phyloP scores from a whole-genome alignment of 1,140 invertebrate genomes.

The Atopsyche davidsoni region DNA sequence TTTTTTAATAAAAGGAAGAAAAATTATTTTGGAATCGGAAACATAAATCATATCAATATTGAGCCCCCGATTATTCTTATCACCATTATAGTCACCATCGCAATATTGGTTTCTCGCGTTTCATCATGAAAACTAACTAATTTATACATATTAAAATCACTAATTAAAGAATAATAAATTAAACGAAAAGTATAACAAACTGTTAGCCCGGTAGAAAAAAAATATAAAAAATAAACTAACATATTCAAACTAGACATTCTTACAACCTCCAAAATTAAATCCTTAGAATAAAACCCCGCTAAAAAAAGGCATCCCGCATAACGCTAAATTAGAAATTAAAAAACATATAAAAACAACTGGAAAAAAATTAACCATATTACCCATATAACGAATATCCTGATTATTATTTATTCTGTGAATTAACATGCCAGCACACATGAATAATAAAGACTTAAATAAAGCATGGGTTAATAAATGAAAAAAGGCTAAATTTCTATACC shows the following conservation, averaged over 20 bases:
- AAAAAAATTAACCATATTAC: slow-evolving; percentile 36
- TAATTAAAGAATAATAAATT: slow-evolving; percentile 47
- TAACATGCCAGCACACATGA: slow-evolving; percentile 53
- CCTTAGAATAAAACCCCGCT: slow-evolving; percentile 59
- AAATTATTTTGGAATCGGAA: slow-evolving; percentile 45
- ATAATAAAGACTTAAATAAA: slow-evolving; percentile 60
- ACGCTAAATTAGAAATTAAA: slow-evolving; percentile 47
- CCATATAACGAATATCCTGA: slow-evolving; percentile 59
- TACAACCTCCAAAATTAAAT: slow-evolving; percentile 55
- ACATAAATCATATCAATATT: slow-evolving; percentile 43
- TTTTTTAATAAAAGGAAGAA: slow-evolving; percentile 43
- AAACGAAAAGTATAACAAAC: slow-evolving; percentile 51
- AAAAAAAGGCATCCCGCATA: slow-evolving; percentile 54
- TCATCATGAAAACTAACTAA: slow-evolving; percentile 44
- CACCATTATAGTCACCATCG: slow-evolving; percentile 47
- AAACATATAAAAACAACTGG: slow-evolving; percentile 45
- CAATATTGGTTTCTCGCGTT: slow-evolving; percentile 42
- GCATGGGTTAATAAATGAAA: slow-evolving; percentile 59
- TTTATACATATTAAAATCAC: slow-evolving; percentile 41
- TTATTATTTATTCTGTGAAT: slow-evolving; percentile 55
- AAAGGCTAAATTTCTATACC: slow-evolving; percentile 47
- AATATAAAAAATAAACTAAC: slow-evolving; percentile 47
- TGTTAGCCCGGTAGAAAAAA: slow-evolving; percentile 50
- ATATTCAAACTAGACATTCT: slow-evolving; percentile 46
- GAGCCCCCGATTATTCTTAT: slow-evolving; percentile 44